Evolutionary conservation across 2,888 invertebrate species (phyloP), one percentile per base, ranked within the genome.

Genomic region (Thecophora atra): DNA sequence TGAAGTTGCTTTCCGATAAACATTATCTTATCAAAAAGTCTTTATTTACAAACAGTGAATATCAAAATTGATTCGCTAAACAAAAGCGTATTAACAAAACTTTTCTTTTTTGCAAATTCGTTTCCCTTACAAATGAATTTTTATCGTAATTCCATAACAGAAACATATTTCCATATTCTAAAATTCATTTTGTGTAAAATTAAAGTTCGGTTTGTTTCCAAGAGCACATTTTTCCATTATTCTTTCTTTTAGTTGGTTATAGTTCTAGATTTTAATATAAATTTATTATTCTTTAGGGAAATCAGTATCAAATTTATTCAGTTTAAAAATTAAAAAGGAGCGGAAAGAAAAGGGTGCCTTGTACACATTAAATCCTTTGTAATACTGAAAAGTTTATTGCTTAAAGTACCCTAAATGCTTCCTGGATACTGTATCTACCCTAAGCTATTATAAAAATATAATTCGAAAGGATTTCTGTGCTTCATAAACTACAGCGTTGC

Each of bases 371-470:
- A 47, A 3, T 5, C 17, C 15, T 47, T 11, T 47, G 4, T 47
- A 8, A 47, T n/a, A n/a, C n/a, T n/a, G n/a, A n/a, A n/a, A n/a
- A n/a, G n/a, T 47, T 47, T n/a, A 47, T 47, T 11, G 47, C 47
- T 47, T 8, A n/a, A 47, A 47, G 17, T 11, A 1, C 1, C 47
- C 2, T n/a, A 44, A 44, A 44, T 13, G 44, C 44, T 44, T 30
- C 3, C n/a, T n/a, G 17, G 17, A 17, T 28, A 2, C 42, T 26
- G 19, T 54, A 67, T 30, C 67, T 56, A 56, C 67, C 67, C 67
- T 56, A 54, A 67, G 37, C 17, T 67, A 21, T 13, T 67, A 56
- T 37, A 2, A 42, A 67, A n/a, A 17, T 19, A 67, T 67, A 28
- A 15, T 37, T 37, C 21, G 7, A 58, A 6, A 65, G 17, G 65